phyloP scores from a whole-genome alignment of 1,140 invertebrate genomes.

The Conopomorpha cramerella region DNA sequence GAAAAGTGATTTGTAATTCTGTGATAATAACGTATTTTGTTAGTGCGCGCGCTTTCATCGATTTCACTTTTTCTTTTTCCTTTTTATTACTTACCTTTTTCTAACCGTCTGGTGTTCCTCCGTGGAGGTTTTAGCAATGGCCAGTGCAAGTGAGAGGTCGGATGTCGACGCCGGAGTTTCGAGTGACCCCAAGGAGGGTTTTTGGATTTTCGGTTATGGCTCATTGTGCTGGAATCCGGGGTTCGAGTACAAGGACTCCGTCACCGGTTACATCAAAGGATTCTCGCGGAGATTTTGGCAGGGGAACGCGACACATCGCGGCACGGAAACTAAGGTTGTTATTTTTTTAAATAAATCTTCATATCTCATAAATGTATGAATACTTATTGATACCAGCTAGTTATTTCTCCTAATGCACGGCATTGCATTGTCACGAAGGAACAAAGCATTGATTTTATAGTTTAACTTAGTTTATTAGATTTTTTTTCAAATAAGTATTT shows the following conservation, averaged over 20 bases:
- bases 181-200: slow-evolving; percentile 35
- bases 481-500: not conserved
- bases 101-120: not conserved
- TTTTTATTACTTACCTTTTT: slow-evolving; percentile 13
- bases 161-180: slow-evolving; percentile 6
- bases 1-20: slow-evolving; percentile 17
- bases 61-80: slow-evolving; percentile 14
- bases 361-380: not conserved
- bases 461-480: not conserved
- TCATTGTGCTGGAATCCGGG: slow-evolving; percentile 88
- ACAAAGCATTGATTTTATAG: not conserved
- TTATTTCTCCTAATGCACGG: no score
- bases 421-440: not conserved
- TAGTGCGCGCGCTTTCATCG: no score
- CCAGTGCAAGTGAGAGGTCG: slow-evolving; percentile 6
- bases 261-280: slow-evolving; percentile 74
- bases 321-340: slow-evolving; percentile 75
- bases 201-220: slow-evolving; percentile 87
- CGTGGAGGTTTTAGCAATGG: not conserved
- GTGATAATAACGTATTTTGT: no score
- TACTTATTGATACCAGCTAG: not conserved
- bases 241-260: slow-evolving; percentile 73
- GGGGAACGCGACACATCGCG: slow-evolving; percentile 82
- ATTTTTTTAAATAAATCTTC: slow-evolving; percentile 6
- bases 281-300: slow-evolving; percentile 85